These are phyloP conservation scores for Platycercus adscitus DNA, from an alignment of 2,113 vertebrate species.

Conservation along the genomic window DNA sequence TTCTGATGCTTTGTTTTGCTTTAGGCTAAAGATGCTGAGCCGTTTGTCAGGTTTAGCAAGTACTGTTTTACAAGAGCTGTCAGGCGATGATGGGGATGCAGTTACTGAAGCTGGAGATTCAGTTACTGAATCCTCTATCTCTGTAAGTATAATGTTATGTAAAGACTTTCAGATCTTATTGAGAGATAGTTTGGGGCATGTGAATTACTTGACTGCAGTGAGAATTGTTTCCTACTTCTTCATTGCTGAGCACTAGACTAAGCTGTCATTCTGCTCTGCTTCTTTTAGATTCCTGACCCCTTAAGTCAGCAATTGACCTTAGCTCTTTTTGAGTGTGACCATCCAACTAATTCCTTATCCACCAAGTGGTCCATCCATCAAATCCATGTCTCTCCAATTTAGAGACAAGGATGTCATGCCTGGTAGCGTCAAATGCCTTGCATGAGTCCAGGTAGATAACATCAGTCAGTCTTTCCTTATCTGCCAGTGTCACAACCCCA, in stretches of 20 bases:
- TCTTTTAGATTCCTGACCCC: background rate
- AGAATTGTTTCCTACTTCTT: background rate
- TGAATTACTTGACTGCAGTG: background rate
- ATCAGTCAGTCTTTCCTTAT: background rate
- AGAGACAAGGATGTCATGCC: background rate
- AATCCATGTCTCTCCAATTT: background rate
- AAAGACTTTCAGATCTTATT: background rate
- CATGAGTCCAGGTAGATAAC: background rate
- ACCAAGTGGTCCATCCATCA: background rate
- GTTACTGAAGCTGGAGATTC: constrained; percentile 28
- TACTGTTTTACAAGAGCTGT: constrained; percentile 89
- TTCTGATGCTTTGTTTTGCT: constrained; percentile 10
- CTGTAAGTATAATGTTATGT: constrained; percentile 68
- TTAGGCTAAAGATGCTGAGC: constrained; percentile 86
- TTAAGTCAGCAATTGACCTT: background rate
- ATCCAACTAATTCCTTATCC: background rate
- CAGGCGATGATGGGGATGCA: constrained; percentile 73
- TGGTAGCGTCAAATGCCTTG: background rate
- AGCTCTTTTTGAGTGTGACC: background rate
- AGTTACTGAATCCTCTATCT: background rate
- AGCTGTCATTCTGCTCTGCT: background rate
- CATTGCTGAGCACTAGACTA: background rate
- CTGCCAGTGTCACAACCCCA: background rate
- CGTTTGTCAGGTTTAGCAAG: constrained; percentile 86
- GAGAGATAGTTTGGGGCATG: background rate